Base-by-base conservation (phyloP, 1,140 invertebrate genomes). In the Cydia strobilella region DNA sequence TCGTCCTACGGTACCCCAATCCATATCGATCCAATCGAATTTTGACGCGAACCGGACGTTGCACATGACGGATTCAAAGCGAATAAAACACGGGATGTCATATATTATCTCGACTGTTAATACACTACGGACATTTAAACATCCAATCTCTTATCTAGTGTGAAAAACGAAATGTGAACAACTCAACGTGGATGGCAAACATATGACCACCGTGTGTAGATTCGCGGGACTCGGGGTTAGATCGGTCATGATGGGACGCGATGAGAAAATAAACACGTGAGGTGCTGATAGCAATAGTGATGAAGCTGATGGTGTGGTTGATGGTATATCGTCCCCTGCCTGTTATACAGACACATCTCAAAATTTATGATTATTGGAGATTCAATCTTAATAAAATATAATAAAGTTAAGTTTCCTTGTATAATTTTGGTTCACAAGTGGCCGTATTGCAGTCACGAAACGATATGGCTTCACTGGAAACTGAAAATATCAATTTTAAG, bases 11-110 rank as follows among this genome's bases (percentile, higher is more conserved):
- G 83, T 86, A 76, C 77, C 86, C 87, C 86, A 89, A 89, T 80
- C 65, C 74, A 79, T 75, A 74, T 39, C 59, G 27, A 12, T 75
- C 77, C 76, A 76, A 84, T 54, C 72, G 82, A 85, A 54, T 88
- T 87, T 88, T 76, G 81, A 78, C 74, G 76, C 88, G 89, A 71
- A 84, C 84, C 85, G 85, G 87, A 81, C 83, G 90, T 93, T 93
- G 90, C 91, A 92, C 90, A 92, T 93, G 90, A 93, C 87, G 87
- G 90, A 93, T 92, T 93, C 89, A 92, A 92, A 85, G 88, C 90
- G 90, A 93, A 93, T 91, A 88, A 93, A 93, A 93, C 91, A 92
- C 91, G 90, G 90, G 90, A 92, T 93, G 91, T 93, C 91, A 92
- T 93, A 93, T 90, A 93, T 92, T 91, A 91, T 91, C 87, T 91